Conservation (phyloP, 1,140 invertebrate genomes). For the Palaemon carinicauda region DNA sequence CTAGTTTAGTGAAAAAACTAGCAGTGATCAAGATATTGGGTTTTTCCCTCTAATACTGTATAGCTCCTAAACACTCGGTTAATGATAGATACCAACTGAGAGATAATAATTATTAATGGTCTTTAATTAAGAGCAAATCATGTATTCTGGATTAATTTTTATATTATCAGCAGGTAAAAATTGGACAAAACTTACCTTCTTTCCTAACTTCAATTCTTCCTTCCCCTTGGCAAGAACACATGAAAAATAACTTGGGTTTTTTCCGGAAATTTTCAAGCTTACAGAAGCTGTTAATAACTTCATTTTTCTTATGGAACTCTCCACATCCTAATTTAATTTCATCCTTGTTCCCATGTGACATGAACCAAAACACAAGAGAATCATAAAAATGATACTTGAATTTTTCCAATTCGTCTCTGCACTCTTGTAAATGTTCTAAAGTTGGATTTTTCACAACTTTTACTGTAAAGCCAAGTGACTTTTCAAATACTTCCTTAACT, state of each 20-base stretch:
- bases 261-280: neutral
- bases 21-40: too few relatives aligned
- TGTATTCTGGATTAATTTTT: too few relatives aligned
- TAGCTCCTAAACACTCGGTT: too few relatives aligned
- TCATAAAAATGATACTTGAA: conserved; percentile 25
- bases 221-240: conserved; percentile 10
- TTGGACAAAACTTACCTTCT: neutral
- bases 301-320: neutral
- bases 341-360: neutral
- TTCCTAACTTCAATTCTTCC: neutral
- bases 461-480: conserved; percentile 24
- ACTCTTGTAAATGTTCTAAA: neutral
- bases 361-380: conserved; percentile 24
- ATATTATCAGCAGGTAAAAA: neutral
- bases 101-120: too few relatives aligned
- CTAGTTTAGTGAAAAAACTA: too few relatives aligned
- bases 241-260: conserved; percentile 38
- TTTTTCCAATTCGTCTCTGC: neutral
- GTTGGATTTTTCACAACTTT: conserved; percentile 6
- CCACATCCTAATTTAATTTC: neutral
- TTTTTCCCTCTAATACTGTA: too few relatives aligned
- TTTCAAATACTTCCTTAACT: conserved; percentile 3
- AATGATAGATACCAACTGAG: too few relatives aligned
- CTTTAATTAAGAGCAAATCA: too few relatives aligned
- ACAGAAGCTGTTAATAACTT: conserved; percentile 14